A percentile compares a stretch with the other conserved stretches of the same genome.
Evolutionary conservation across 2,888 invertebrate genomes (phyloP).

Genomic region (Melipona beecheii): DNA sequence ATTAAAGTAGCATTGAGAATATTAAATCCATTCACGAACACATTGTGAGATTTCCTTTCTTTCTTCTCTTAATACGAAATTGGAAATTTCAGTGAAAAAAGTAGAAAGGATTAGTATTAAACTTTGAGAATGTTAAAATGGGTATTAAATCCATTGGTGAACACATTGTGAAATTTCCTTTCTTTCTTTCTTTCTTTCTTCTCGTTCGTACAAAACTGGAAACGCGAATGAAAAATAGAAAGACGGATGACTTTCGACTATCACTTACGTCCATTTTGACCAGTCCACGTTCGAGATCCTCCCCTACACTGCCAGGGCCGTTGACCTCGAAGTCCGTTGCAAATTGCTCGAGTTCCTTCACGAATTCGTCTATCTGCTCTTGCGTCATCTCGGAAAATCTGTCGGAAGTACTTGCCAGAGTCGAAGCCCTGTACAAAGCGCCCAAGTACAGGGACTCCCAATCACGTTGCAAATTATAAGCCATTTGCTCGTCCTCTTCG

Average conservation of each 20-base stretch:
- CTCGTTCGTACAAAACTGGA: too few species aligned
- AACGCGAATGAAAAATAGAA: too few species aligned
- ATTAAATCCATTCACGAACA: too few species aligned
- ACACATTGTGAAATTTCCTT: too few species aligned
- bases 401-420: constrained; percentile 92
- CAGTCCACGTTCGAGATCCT: constrained; percentile 90
- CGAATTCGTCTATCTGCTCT: constrained; percentile 90
- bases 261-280: constrained; percentile 88
- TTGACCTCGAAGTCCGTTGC: constrained; percentile 89
- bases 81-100: too few species aligned
- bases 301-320: constrained; percentile 92
- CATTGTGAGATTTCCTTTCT: too few species aligned
- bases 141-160: too few species aligned
- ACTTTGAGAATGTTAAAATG: too few species aligned
- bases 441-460: constrained; percentile 90
- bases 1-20: too few species aligned
- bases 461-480: constrained; percentile 87
- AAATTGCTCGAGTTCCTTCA: constrained; percentile 87
- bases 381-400: constrained; percentile 93
- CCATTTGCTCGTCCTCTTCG: constrained; percentile 86
- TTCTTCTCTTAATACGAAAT: too few species aligned
- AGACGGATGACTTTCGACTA: background rate
- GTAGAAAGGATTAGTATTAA: too few species aligned
- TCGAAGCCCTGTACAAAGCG: constrained; percentile 88
- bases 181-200: background rate